Evolutionary conservation across 2,888 invertebrate species (phyloP).

Genomic region (Eustalomyia histrio): DNA sequence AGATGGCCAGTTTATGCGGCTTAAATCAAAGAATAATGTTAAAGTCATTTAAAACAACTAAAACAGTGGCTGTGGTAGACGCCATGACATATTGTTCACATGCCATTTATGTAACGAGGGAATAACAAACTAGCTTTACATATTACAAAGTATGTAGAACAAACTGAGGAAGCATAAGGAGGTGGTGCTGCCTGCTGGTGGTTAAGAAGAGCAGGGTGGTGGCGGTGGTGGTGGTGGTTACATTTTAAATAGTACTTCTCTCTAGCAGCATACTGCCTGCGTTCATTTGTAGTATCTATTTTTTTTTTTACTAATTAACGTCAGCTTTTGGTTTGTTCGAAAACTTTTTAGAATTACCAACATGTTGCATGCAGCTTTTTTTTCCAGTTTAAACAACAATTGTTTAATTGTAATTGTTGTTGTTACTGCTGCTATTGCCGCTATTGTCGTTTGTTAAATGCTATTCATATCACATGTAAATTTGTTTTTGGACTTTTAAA

Average conservation of each 20-base stretch:
- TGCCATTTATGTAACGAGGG: constrained; percentile 58
- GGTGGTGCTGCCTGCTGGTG: constrained; percentile 14
- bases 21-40: constrained; percentile 62
- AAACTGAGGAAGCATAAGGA: constrained; percentile 6
- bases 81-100: constrained; percentile 67
- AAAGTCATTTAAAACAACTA: constrained; percentile 62
- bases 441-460: constrained; percentile 11
- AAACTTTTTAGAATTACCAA: constrained; percentile 65
- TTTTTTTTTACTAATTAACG: constrained; percentile 74
- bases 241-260: constrained; percentile 31
- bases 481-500: constrained; percentile 48
- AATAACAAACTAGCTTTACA: constrained; percentile 7
- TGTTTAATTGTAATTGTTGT: constrained; percentile 48
- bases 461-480: constrained; percentile 50
- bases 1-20: constrained; percentile 48
- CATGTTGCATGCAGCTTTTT: constrained; percentile 66
- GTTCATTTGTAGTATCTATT: constrained; percentile 39
- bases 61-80: constrained; percentile 63
- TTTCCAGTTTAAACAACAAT: constrained; percentile 38
- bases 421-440: constrained; percentile 37
- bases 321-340: constrained; percentile 71
- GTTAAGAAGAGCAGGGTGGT: constrained; percentile 46
- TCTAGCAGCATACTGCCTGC: constrained; percentile 41
- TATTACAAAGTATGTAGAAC: not conserved
- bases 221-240: constrained; percentile 19